Evolutionary conservation across 2,888 invertebrate genomes (phyloP).

Genomic region (Steinernema scapterisci): DNA sequence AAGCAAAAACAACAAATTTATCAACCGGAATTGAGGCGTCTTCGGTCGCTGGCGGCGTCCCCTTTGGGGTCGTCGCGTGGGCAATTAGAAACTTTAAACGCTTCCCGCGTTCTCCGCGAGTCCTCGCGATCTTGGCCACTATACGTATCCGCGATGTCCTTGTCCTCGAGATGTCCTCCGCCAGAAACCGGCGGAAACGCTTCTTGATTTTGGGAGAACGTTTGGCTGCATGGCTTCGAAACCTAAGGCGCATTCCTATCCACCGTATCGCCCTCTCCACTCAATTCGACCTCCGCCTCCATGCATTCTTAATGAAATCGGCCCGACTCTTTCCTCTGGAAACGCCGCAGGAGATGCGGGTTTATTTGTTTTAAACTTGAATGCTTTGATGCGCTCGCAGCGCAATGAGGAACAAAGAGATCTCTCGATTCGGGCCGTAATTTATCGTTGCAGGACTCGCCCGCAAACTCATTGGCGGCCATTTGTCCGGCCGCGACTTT

Average conservation of each 20-base stretch:
- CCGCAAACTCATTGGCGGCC: neutral
- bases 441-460: neutral
- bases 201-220: neutral
- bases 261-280: conserved; percentile 3
- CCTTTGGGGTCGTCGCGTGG: no score
- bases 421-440: neutral
- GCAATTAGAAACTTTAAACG: no score
- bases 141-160: no score
- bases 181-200: neutral
- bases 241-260: conserved; percentile 12
- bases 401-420: neutral
- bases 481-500: conserved; percentile 5
- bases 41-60: no score
- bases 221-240: neutral
- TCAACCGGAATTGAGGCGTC: no score
- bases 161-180: neutral
- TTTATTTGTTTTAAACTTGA: no score
- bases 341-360: no score
- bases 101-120: no score
- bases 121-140: no score
- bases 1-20: no score
- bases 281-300: neutral
- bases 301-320: neutral
- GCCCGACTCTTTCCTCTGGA: no score
- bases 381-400: no score